Percentiles rank a stretch among this genome's conserved stretches.
These are phyloP conservation scores for Sabatieria punctata DNA, from an alignment of 2,888 invertebrate species.

Conservation along the genomic window DNA sequence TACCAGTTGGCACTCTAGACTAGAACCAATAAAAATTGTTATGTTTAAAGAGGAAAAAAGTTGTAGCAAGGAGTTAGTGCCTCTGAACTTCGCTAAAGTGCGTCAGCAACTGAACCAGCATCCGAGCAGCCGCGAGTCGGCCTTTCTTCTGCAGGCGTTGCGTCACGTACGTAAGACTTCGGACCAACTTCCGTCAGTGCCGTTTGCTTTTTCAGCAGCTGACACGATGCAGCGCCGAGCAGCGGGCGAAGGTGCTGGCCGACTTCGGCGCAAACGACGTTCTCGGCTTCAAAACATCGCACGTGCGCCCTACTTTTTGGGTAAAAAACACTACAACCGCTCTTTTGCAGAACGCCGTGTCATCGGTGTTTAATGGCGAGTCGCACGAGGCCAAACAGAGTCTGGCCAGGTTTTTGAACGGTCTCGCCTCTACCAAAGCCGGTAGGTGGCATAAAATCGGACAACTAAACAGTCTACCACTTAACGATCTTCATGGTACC, in stretches of 20 bases:
- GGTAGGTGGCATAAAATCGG: too few species aligned
- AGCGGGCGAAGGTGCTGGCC: conserved; percentile 29
- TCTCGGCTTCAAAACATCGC: too few species aligned
- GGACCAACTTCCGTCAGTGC: too few species aligned
- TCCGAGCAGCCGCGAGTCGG: neutral
- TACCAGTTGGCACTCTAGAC: too few species aligned
- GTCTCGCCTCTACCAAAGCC: conserved; percentile 45
- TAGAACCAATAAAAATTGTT: too few species aligned
- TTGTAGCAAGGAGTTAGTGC: too few species aligned
- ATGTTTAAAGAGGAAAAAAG: too few species aligned
- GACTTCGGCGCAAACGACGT: conserved; percentile 32
- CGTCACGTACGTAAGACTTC: conserved; percentile 42
- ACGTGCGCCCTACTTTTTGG: too few species aligned
- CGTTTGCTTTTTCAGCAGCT: too few species aligned
- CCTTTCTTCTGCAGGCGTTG: conserved; percentile 44
- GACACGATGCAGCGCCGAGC: conserved; percentile 25
- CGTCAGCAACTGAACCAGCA: neutral
- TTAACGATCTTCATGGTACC: too few species aligned
- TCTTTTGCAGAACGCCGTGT: neutral
- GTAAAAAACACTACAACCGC: too few species aligned
- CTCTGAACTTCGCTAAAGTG: neutral
- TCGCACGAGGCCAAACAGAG: conserved; percentile 38
- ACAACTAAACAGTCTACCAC: too few species aligned
- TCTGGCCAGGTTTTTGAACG: conserved; percentile 45
- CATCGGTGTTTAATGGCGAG: conserved; percentile 23